These are phyloP conservation scores for Troides aeacus DNA, from an alignment of 2,888 invertebrate species.

Conservation along the genomic window DNA sequence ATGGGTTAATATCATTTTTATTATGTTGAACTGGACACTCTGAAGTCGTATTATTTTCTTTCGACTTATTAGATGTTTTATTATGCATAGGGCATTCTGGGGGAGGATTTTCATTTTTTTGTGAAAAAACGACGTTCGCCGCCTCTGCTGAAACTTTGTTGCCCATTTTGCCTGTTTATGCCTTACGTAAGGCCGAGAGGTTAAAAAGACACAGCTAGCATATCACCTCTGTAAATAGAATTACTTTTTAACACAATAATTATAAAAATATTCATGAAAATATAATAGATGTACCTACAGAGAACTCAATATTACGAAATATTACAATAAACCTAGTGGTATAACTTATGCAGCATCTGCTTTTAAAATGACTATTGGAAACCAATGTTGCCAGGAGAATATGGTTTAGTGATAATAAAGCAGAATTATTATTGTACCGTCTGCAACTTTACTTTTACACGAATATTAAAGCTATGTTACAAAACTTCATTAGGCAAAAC, in stretches of 20 bases:
- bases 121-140: conserved; percentile 41
- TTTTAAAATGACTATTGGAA: background rate
- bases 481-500: no score
- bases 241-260: background rate
- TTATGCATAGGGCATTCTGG: conserved; percentile 92
- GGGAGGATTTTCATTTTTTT: conserved; percentile 73
- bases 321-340: background rate
- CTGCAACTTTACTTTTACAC: no score
- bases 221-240: conserved; percentile 35
- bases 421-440: background rate
- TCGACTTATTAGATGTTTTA: conserved; percentile 39
- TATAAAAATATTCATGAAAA: background rate
- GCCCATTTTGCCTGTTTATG: conserved; percentile 54
- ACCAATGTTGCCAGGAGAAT: background rate
- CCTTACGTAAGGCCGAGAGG: conserved; percentile 71
- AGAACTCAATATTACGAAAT: background rate
- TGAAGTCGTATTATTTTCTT: conserved; percentile 49
- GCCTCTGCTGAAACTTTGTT: conserved; percentile 68
- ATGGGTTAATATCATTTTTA: conserved; percentile 86
- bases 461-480: no score
- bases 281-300: background rate
- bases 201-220: conserved; percentile 42
- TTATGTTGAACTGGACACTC: conserved; percentile 88
- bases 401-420: background rate
- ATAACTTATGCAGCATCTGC: background rate